Evolutionary conservation across 2,888 invertebrate genomes (phyloP).

Genomic region (Macrosiphum euphorbiae): DNA sequence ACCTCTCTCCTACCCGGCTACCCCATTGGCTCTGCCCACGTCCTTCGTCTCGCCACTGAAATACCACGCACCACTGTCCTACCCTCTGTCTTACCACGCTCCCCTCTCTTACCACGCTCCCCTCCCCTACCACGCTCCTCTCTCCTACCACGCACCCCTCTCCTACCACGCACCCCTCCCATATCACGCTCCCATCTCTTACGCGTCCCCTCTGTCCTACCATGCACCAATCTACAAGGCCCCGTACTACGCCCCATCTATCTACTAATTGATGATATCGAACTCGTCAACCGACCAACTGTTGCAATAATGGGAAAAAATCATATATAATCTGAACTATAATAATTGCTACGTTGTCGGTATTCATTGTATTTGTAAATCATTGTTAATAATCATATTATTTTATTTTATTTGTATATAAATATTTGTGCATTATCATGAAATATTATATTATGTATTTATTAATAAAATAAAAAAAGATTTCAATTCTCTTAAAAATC

Average conservation of each 20-base stretch:
- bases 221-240: conserved; percentile 56
- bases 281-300: background rate
- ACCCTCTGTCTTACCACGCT: conserved; percentile 44
- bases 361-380: background rate
- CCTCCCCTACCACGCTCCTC: conserved; percentile 20
- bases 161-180: conserved; percentile 56
- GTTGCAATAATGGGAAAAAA: background rate
- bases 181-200: conserved; percentile 42
- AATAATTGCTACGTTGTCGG: background rate
- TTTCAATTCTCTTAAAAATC: background rate
- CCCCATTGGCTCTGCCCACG: conserved; percentile 39
- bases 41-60: conserved; percentile 42
- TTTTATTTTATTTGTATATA: background rate
- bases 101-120: conserved; percentile 51
- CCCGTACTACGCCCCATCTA: conserved; percentile 33
- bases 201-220: conserved; percentile 43
- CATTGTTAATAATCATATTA: conserved; percentile 22
- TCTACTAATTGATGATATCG: conserved; percentile 26
- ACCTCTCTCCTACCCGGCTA: conserved; percentile 37
- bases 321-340: background rate
- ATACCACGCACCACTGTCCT: conserved; percentile 49
- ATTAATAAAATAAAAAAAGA: conserved; percentile 18
- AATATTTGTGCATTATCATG: background rate
- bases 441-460: conserved; percentile 15
- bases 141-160: conserved; percentile 41